Conservation (phyloP, 2,888 invertebrate species). For the Conomelus anceps region DNA sequence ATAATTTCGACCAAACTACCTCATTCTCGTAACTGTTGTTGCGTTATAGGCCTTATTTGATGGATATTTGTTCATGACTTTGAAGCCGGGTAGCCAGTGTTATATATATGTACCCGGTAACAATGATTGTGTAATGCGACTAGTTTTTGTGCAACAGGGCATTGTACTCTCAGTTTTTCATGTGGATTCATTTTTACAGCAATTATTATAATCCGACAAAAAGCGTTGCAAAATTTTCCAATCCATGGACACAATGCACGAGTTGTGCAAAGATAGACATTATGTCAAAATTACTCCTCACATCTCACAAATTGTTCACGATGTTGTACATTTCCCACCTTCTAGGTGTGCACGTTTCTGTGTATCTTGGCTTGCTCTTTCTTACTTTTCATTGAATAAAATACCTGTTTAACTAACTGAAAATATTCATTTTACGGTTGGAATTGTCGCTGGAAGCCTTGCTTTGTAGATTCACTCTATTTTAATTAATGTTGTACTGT, state of each 20-base stretch:
- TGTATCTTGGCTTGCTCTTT: no score
- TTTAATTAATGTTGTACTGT: no score
- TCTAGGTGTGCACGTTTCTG: no score
- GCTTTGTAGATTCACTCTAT: no score
- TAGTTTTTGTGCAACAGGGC: not conserved
- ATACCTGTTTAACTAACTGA: no score
- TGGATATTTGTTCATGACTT: not conserved
- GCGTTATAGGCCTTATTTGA: not conserved
- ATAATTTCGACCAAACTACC: not conserved
- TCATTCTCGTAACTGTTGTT: not conserved
- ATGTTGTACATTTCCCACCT: no score
- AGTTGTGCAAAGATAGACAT: not conserved
- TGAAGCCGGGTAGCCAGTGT: not conserved
- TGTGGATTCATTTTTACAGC: not conserved
- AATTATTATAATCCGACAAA: not conserved
- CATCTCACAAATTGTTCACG: not conserved
- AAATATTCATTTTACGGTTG: no score
- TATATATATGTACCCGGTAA: not conserved
- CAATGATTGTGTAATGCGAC: not conserved
- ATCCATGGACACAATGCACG: not conserved
- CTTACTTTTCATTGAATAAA: no score
- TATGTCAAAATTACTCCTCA: not conserved
- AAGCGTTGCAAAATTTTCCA: not conserved
- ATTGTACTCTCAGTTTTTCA: not conserved
- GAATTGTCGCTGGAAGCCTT: no score